Evolutionary conservation across 1,140 invertebrate species (phyloP), one percentile per base, ranked within the genome.

Genomic region (Luehdorfia chinensis): DNA sequence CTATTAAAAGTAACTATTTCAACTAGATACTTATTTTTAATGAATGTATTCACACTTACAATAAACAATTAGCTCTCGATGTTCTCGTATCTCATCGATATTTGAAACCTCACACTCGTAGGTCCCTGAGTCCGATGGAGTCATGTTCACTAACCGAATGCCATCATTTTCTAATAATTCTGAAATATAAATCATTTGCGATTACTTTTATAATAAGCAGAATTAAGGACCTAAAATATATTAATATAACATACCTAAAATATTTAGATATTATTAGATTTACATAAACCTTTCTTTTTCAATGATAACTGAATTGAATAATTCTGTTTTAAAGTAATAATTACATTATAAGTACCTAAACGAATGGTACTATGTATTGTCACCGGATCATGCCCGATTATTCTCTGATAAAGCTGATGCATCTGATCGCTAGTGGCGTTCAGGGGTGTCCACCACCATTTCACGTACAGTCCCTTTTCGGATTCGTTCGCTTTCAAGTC

Each of bases 31-130:
- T n/a, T n/a, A n/a, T n/a, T n/a, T n/a, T n/a, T n/a, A n/a, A n/a
- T n/a, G n/a, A n/a, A n/a, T n/a, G n/a, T n/a, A 8, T 47, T 30
- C 33, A 41, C 47, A 72, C 73, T 74, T 59, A 79, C 73, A 63
- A 32, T 48, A 78, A 1, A 80, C 76, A 13, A 73, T 52, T 11
- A 80, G 32, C 12, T 62, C 47, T n/a, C 66, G 41, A 33, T 66
- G 68, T 30, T 57, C 50, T 0, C 73, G 66, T 4, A 61, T 58
- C 49, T 79, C 73, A 8, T 66, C 59, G 14, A 71, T 56, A 45
- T 59, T 66, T 3, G 59, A 72, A 5, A 75, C 76, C 59, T 79
- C 79, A 41, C 79, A 84, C 44, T 75, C 70, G 52, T 78, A 84
- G 1, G 33, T 59, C 1, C 77, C 77, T 1, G 79, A 76, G 44